phyloP scores from a whole-genome alignment of 2,113 vertebrate species.

The Caracal caracal region DNA sequence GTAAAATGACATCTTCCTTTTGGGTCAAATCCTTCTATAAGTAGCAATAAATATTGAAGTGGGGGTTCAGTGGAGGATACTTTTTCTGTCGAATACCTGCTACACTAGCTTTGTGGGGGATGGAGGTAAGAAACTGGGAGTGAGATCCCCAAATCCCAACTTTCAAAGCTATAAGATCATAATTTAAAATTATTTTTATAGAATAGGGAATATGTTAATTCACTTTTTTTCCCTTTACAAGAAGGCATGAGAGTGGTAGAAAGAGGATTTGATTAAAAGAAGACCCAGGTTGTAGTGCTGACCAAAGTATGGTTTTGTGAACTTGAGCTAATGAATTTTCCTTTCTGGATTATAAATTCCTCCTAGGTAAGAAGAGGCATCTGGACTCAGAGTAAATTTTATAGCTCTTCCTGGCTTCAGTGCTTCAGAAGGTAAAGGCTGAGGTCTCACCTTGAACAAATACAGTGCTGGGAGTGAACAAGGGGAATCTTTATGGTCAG shows the following conservation, averaged over 20 bases:
- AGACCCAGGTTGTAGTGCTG: not conserved
- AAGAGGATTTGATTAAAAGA: not conserved
- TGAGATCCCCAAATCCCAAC: not conserved
- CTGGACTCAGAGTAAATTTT: not conserved
- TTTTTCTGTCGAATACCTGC: not conserved
- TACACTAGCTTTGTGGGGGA: not conserved
- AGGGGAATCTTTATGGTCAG: not conserved
- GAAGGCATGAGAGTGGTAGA: not conserved
- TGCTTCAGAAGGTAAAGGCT: not conserved
- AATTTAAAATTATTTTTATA: constrained; percentile 13
- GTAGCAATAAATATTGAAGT: not conserved
- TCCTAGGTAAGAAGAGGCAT: not conserved
- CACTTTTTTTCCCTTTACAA: not conserved
- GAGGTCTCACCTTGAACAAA: not conserved
- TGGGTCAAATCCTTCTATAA: constrained; percentile 56
- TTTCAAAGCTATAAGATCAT: not conserved
- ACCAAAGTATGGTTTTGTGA: not conserved
- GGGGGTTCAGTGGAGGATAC: not conserved
- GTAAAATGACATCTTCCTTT: not conserved
- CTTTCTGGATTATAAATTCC: not conserved
- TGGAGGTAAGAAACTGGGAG: not conserved
- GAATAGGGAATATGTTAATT: not conserved
- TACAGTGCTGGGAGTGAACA: fast-evolving
- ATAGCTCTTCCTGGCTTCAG: not conserved
- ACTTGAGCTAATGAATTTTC: not conserved